phyloP scores from a whole-genome alignment of 2,113 vertebrate species.

The Notothenia rossii region DNA sequence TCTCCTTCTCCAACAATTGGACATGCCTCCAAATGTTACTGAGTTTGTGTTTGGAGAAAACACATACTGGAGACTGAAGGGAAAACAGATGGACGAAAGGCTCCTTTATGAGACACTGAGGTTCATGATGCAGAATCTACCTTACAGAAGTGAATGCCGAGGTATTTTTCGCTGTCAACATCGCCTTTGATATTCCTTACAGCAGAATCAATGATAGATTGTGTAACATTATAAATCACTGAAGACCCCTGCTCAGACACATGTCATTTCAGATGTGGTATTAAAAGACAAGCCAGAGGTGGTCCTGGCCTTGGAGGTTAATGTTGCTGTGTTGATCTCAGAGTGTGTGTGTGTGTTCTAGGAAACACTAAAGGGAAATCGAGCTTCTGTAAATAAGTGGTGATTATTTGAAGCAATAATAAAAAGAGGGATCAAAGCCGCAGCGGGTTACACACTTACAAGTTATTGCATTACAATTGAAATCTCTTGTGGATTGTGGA shows the following conservation, averaged over 20 bases:
- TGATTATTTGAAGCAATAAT: conserved; percentile 28
- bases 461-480: background rate
- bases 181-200: conserved; percentile 15
- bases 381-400: conserved; percentile 1
- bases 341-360: background rate
- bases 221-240: conserved; percentile 45
- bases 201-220: conserved; percentile 21
- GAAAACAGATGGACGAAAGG: conserved; percentile 31
- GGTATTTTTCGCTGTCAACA: conserved; percentile 25
- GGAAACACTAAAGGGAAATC: background rate
- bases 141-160: conserved; percentile 11
- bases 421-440: conserved; percentile 17
- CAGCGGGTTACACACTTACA: conserved; percentile 8
- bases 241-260: background rate
- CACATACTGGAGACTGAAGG: conserved; percentile 20
- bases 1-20: conserved; percentile 6
- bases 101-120: conserved; percentile 16
- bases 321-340: background rate
- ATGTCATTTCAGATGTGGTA: conserved; percentile 17
- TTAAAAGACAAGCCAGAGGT: conserved; percentile 9
- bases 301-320: background rate
- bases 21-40: conserved; percentile 27
- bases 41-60: conserved; percentile 31
- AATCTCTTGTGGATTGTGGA: background rate
- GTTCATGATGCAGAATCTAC: conserved; percentile 8